Percentiles rank a stretch among this genome's conserved stretches.
Conservation (phyloP, 2,113 vertebrate species). For the Phainopepla nitens region DNA sequence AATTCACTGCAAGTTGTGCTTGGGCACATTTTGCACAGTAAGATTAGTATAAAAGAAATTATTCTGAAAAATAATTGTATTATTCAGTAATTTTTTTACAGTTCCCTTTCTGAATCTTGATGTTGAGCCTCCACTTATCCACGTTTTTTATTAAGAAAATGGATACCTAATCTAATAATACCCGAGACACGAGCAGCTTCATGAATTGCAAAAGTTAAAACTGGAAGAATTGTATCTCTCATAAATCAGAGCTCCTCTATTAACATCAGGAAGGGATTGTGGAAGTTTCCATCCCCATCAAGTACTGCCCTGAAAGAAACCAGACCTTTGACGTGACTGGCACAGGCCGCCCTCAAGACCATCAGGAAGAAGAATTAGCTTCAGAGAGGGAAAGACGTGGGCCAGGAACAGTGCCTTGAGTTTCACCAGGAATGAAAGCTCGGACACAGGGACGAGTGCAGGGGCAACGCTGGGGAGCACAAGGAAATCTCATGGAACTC, state of each 20-base stretch:
- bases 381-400: neutral
- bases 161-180: slow-evolving; percentile 4
- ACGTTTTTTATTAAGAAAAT: slow-evolving; percentile 4
- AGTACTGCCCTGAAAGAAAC: slow-evolving; percentile 22
- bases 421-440: neutral
- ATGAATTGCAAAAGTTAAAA: neutral
- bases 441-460: neutral
- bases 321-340: slow-evolving; percentile 24
- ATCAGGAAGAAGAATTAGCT: neutral
- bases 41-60: neutral
- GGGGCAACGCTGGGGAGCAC: neutral
- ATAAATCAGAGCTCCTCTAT: slow-evolving; percentile 11
- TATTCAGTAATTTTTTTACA: neutral
- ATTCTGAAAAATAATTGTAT: neutral
- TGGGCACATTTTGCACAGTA: neutral
- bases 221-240: neutral
- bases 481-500: neutral
- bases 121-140: neutral
- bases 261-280: neutral
- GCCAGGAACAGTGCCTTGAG: neutral
- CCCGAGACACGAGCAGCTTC: neutral
- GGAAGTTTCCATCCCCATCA: slow-evolving; percentile 27
- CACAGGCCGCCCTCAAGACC: neutral
- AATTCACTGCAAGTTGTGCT: neutral
- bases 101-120: neutral